These are phyloP conservation scores for Brienomyrus longianalis DNA, from an alignment of 2,113 vertebrate genomes.

Conservation along the genomic window DNA sequence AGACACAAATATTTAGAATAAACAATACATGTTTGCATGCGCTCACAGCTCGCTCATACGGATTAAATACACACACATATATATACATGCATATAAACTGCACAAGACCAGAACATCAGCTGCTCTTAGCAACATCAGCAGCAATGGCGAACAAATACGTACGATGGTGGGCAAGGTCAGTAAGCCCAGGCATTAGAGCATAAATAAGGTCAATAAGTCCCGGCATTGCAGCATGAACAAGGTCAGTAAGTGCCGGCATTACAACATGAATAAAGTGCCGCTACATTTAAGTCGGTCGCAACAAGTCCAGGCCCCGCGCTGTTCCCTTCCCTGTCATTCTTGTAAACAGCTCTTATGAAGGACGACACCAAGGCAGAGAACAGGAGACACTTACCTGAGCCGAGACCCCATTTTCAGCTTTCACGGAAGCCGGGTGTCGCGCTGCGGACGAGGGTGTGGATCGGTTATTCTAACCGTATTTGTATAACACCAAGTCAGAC, in stretches of 20 bases:
- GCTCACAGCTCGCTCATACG: not conserved
- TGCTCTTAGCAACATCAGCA: not conserved
- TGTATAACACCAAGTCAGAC: constrained; percentile 48
- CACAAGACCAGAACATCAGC: not conserved
- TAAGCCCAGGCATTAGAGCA: not conserved
- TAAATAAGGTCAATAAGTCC: not conserved
- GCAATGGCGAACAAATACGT: not conserved
- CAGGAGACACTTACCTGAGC: constrained; percentile 55
- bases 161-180: not conserved
- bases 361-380: not conserved
- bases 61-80: not conserved
- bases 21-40: not conserved
- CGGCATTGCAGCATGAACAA: not conserved
- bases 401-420: constrained; percentile 57
- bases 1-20: not conserved
- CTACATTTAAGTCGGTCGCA: constrained; percentile 8
- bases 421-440: constrained; percentile 23
- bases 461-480: constrained; percentile 35
- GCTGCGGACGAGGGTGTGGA: constrained; percentile 28
- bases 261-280: not conserved
- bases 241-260: not conserved
- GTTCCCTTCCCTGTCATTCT: not conserved
- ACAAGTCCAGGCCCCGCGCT: constrained; percentile 18
- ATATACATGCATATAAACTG: not conserved
- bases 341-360: not conserved